phyloP scores from a whole-genome alignment of 1,140 invertebrate genomes.

The Drosophila watanabei region DNA sequence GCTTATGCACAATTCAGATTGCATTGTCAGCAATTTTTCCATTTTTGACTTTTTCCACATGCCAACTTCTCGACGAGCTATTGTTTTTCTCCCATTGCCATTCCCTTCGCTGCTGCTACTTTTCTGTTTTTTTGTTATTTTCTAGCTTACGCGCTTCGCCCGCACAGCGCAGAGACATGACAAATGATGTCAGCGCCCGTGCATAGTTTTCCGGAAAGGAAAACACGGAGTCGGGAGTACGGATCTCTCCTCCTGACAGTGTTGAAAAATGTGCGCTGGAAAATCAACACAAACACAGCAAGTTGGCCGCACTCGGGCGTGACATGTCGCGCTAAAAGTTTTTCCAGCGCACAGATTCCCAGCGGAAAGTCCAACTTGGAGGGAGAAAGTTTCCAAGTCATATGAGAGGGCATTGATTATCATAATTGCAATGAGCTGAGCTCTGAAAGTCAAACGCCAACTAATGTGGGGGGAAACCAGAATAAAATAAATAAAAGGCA shows the following conservation, averaged over 20 bases:
- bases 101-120: background rate
- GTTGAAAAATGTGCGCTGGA: constrained; percentile 58
- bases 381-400: constrained; percentile 38
- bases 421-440: constrained; percentile 58
- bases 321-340: constrained; percentile 58
- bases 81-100: constrained; percentile 62
- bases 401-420: constrained; percentile 62
- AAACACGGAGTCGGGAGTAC: constrained; percentile 17
- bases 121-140: constrained; percentile 7
- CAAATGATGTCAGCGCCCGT: constrained; percentile 73
- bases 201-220: constrained; percentile 58
- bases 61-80: constrained; percentile 70
- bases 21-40: constrained; percentile 74
- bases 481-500: background rate
- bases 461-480: constrained; percentile 4
- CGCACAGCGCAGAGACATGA: constrained; percentile 61
- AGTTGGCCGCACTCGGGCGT: constrained; percentile 46
- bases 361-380: constrained; percentile 30
- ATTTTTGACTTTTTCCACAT: constrained; percentile 70
- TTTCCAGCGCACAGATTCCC: constrained; percentile 45
- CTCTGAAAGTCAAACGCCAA: constrained; percentile 41
- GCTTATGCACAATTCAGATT: constrained; percentile 71
- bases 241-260: constrained; percentile 30
- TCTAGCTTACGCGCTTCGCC: constrained; percentile 33
- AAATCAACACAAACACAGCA: constrained; percentile 60